phyloP scores from a whole-genome alignment of 2,888 invertebrate species.

The Epirrhoe tristata region DNA sequence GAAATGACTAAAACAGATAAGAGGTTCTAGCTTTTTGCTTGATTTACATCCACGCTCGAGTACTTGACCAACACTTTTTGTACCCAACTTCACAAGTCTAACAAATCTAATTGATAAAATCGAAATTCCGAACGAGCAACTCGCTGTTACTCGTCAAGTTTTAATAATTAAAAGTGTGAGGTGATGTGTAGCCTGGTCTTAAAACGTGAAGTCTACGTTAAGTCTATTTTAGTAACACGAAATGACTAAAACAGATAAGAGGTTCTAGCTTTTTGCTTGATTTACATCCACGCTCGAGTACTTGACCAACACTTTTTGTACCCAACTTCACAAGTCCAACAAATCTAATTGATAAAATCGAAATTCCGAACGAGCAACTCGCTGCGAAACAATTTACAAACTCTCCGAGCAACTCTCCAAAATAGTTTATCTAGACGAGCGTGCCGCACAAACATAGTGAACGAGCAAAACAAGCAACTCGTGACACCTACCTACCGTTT shows the following conservation, averaged over 20 bases:
- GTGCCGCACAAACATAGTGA: conserved; percentile 67
- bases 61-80: conserved; percentile 14
- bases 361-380: conserved; percentile 65
- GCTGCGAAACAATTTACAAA: conserved; percentile 72
- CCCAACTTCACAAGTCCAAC: conserved; percentile 43
- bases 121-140: conserved; percentile 64
- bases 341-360: conserved; percentile 66
- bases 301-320: conserved; percentile 14
- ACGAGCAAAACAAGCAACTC: conserved; percentile 71
- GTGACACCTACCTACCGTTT: conserved; percentile 78
- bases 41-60: not conserved
- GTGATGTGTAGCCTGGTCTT: not conserved
- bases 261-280: not conserved
- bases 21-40: not conserved
- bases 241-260: not conserved
- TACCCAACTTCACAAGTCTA: conserved; percentile 37
- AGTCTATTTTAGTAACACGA: not conserved
- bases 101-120: conserved; percentile 66
- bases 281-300: not conserved
- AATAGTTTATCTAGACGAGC: conserved; percentile 79
- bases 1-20: not conserved
- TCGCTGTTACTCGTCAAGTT: too few species aligned
- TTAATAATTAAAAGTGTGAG: not conserved
- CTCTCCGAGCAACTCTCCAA: conserved; percentile 63
- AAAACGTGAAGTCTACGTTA: not conserved